Base-by-base conservation (phyloP, 1,140 invertebrate genomes). In the Megalopta genalis region DNA sequence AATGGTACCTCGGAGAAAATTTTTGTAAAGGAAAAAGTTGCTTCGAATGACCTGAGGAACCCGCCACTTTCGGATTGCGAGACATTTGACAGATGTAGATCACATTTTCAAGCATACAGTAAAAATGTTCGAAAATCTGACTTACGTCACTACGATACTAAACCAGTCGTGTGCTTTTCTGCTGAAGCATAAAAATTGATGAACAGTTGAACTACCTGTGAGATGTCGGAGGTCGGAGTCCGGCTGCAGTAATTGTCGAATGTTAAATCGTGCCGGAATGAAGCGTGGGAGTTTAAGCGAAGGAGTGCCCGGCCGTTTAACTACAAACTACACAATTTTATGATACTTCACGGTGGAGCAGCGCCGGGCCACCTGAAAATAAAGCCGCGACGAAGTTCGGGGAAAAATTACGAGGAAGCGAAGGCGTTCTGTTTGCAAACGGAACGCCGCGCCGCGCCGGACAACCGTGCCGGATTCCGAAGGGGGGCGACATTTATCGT, bases 271-370 rank as follows among this genome's bases (percentile, higher is more conserved):
- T 5, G 18, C 23, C 37, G 25, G 9, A 25, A 25, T 10, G 46
- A 39, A 32, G 54, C 46, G 37, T 32, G 18, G 3, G 27, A n/a
- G 21, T 23, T 73, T 23, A 72, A 62, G 18, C 32, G 6, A 25
- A 73, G 27, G 46, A 52, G 60, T 6, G 25, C n/a, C 23, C 46
- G 21, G 54, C 67, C 25, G 14, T 68, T 67, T 59, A 65, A 62
- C 63, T 39, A 68, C 49, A 68, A 49, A 68, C 37, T 12, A 46
- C 42, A 14, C 42, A 23, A 25, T 49, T 68, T 49, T 68, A 52
- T 23, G 39, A 62, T 16, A 25, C 27, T 62, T 37, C 16, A 23
- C 16, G 21, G 9, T 5, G 25, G 10, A 77, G 60, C 25, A 16
- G 46, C 25, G 21, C 54, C 14, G 25, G 5, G 14, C 16, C 21